Base-by-base conservation (phyloP, 2,113 vertebrate genomes). In the Emydocephalus ijimae region DNA sequence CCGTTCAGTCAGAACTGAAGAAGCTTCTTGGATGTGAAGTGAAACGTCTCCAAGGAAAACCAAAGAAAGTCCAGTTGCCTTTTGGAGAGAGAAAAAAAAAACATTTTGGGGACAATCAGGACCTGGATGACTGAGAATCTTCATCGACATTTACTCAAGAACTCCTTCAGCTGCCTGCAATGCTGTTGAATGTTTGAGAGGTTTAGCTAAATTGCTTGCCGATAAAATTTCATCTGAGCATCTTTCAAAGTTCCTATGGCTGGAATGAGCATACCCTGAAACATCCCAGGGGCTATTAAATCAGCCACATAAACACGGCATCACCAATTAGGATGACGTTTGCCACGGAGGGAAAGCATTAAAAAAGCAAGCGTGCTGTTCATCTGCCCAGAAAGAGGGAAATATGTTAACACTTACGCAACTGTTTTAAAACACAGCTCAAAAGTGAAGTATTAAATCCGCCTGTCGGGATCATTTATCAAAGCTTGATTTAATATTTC, bases 401-500 rank as follows among this genome's bases (percentile, higher is more conserved):
- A 93, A 87, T 87, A 93, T 87, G 74, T 90, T 90, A 93, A 87
- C 88, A 87, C 88, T 93, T 93, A 90, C 18, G 39, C 57, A 52
- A 61, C 74, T 64, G 11, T 86, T 59, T 93, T 90, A 90, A 93
- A 90, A 93, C 74, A 86, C 92, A 86, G 89, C 56, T 92, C 15
- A 50, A 64, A 89, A 90, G 55, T 64, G 61, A 90, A 52, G 74
- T 52, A 93, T 93, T 87, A 90, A 61, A 93, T 90, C 88, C 2
- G 14, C 57, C 88, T 90, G 92, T 90, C 92, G 43, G 15, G 92
- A 90, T 93, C 88, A 90, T 87, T 93, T 93, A 90, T 54, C 92
- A 43, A 64, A 34, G 18, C 29, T 85, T 92, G 92, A 86, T 90
- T 93, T 90, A 93, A 93, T 93, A 86, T 93, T 90, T 85, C 92